Percentiles rank a stretch among this genome's conserved stretches.
Evolutionary conservation across 1,140 invertebrate species (phyloP).

Genomic region (Agrilus planipennis): DNA sequence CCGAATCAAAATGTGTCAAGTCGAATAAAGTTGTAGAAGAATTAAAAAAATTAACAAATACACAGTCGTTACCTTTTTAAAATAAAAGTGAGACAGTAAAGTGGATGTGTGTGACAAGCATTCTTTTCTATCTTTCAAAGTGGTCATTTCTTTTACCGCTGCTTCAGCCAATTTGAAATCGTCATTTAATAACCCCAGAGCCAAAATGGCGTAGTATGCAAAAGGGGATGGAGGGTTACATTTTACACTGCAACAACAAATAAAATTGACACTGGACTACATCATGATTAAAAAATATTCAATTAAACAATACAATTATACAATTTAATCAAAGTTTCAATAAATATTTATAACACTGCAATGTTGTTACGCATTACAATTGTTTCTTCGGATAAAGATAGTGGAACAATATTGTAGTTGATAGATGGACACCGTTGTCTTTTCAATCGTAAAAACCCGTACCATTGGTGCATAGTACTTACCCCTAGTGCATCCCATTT

Average conservation of each 20-base stretch:
- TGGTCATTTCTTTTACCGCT: slow-evolving; percentile 50
- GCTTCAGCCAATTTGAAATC: slow-evolving; percentile 48
- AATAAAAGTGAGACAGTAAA: slow-evolving; percentile 19
- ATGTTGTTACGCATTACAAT: neutral
- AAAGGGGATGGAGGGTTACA: slow-evolving; percentile 46
- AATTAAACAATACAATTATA: too few species aligned
- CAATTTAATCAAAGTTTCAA: neutral
- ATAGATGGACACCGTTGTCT: too few species aligned
- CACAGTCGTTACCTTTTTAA: slow-evolving; percentile 25
- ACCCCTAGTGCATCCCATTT: too few species aligned
- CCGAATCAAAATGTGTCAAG: too few species aligned
- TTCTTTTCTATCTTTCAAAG: slow-evolving; percentile 18
- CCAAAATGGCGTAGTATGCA: slow-evolving; percentile 53
- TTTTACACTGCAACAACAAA: slow-evolving; percentile 36
- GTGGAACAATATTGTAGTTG: too few species aligned
- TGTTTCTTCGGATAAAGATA: too few species aligned
- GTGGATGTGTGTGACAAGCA: slow-evolving; percentile 22
- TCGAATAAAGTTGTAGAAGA: neutral
- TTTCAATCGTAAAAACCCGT: too few species aligned
- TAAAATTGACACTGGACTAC: too few species aligned
- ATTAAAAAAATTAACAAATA: slow-evolving; percentile 7
- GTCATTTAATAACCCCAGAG: slow-evolving; percentile 52
- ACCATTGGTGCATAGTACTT: too few species aligned
- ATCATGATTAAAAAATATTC: neutral
- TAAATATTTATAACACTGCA: neutral